A percentile compares a stretch with the other conserved stretches of the same genome.
These are phyloP conservation scores for Girardinichthys multiradiatus DNA, from an alignment of 2,113 vertebrate genomes.

Conservation along the genomic window DNA sequence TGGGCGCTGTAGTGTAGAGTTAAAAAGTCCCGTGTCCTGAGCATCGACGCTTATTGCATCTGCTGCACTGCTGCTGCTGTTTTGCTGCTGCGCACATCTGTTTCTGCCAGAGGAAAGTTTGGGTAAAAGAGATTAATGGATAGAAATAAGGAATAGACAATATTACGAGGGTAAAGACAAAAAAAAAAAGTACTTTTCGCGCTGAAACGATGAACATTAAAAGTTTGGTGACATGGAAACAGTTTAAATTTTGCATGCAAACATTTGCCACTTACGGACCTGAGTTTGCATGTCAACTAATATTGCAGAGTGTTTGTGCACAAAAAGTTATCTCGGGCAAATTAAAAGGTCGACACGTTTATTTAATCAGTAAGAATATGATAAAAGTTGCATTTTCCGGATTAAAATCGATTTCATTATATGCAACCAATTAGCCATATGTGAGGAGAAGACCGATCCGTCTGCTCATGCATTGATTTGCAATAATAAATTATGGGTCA, in stretches of 20 bases:
- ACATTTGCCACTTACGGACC: neutral
- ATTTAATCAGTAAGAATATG: slow-evolving; percentile 7
- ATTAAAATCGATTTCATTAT: slow-evolving; percentile 47
- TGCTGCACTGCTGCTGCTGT: slow-evolving; percentile 44
- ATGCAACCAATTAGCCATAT: slow-evolving; percentile 20
- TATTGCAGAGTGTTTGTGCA: neutral
- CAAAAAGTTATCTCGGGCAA: neutral
- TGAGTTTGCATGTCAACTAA: neutral
- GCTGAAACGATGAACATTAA: neutral
- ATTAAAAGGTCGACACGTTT: slow-evolving; percentile 7
- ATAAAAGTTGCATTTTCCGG: slow-evolving; percentile 10
- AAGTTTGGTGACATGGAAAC: neutral
- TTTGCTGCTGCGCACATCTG: slow-evolving; percentile 43
- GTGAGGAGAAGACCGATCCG: slow-evolving; percentile 27
- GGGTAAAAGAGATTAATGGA: slow-evolving; percentile 44
- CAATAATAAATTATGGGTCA: slow-evolving; percentile 41
- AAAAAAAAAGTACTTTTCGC: slow-evolving; percentile 1
- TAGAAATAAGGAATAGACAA: slow-evolving; percentile 41
- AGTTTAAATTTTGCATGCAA: neutral
- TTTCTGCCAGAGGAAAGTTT: slow-evolving; percentile 46
- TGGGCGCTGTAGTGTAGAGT: slow-evolving; percentile 84
- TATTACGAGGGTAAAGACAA: slow-evolving; percentile 14
- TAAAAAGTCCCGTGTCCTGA: slow-evolving; percentile 48
- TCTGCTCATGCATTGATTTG: slow-evolving; percentile 23
- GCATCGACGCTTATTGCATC: slow-evolving; percentile 35